Conservation (phyloP, 2,113 vertebrate genomes). For the Thomomys bottae region DNA sequence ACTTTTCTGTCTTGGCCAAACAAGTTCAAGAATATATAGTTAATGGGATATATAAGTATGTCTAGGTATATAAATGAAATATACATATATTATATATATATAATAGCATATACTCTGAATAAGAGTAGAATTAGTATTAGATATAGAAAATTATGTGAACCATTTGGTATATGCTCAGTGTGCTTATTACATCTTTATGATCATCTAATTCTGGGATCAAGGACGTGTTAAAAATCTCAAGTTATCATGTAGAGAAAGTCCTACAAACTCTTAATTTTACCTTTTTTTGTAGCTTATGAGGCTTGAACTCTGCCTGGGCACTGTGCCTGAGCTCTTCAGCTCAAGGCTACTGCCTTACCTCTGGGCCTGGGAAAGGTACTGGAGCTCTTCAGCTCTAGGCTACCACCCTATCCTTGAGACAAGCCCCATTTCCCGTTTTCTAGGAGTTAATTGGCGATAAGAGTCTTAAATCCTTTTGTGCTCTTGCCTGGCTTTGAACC, state of each 20-base stretch:
- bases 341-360: too few species aligned
- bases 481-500: too few species aligned
- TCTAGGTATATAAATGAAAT: neutral
- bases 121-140: slow-evolving; percentile 9
- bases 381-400: too few species aligned
- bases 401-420: too few species aligned
- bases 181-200: slow-evolving; percentile 19
- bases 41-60: neutral
- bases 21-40: neutral
- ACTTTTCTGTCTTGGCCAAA: slow-evolving; percentile 9
- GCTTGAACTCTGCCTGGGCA: too few species aligned
- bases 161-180: slow-evolving; percentile 45
- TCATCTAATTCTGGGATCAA: neutral
- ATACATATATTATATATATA: neutral
- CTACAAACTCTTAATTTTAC: neutral
- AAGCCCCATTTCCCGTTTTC: too few species aligned
- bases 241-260: neutral
- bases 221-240: slow-evolving; percentile 14
- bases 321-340: too few species aligned
- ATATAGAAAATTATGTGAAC: neutral
- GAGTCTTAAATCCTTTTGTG: too few species aligned
- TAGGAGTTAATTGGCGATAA: too few species aligned
- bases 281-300: too few species aligned
- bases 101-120: neutral
- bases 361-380: too few species aligned